These are phyloP conservation scores for Arizona elegans DNA, from an alignment of 2,113 vertebrate genomes.

Conservation along the genomic window DNA sequence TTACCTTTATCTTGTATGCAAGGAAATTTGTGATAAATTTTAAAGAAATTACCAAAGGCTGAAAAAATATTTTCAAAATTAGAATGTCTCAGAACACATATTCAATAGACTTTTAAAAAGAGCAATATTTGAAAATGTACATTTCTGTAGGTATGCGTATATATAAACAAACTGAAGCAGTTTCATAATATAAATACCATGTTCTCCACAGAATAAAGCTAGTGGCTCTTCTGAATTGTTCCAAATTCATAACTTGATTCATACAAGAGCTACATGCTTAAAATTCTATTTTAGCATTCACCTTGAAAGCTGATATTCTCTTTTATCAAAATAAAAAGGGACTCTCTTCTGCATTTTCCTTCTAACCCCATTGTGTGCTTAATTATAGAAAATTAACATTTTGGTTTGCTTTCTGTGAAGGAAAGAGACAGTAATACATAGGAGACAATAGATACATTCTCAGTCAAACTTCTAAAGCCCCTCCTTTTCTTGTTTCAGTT, in stretches of 20 bases:
- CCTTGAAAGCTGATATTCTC: background rate
- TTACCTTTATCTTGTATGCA: too few relatives aligned
- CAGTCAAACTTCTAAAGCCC: background rate
- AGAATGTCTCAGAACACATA: background rate
- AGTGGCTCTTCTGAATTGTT: background rate
- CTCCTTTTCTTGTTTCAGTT: constrained; percentile 10
- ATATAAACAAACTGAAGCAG: background rate
- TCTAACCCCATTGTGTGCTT: background rate
- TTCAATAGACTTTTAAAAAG: background rate
- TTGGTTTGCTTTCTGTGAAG: background rate
- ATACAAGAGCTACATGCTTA: background rate
- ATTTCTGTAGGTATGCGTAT: background rate
- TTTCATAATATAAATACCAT: background rate
- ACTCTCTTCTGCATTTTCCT: constrained; percentile 6
- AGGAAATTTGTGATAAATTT: too few relatives aligned
- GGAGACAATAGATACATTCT: background rate
- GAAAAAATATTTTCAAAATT: background rate
- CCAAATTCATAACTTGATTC: background rate
- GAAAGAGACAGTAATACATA: background rate
- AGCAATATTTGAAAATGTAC: background rate
- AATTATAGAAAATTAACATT: constrained; percentile 13
- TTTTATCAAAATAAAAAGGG: constrained; percentile 2
- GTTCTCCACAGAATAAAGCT: constrained; percentile 11
- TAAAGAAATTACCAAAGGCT: too few relatives aligned
- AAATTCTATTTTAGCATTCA: constrained; percentile 22